phyloP scores from a whole-genome alignment of 2,888 invertebrate species.

The Catotricha subobsoleta region DNA sequence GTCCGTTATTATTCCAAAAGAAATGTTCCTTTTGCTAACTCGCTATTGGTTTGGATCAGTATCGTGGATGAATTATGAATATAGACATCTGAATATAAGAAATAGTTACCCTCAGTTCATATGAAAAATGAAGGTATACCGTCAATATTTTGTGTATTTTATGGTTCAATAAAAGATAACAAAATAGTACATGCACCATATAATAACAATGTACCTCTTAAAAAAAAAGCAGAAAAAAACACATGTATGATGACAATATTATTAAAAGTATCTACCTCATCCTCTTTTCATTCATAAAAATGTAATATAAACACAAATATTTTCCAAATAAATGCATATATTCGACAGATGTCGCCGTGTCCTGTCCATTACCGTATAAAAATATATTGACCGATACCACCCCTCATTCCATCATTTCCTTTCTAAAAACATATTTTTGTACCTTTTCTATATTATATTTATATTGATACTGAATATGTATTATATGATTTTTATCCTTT shows the following conservation, averaged over 20 bases:
- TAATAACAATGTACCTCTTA: not conserved
- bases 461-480: too few species aligned
- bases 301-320: constrained; percentile 8
- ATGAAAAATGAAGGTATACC: too few species aligned
- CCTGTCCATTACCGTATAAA: constrained; percentile 1
- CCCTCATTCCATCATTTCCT: not conserved
- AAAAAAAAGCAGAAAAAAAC: not conserved
- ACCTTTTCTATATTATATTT: too few species aligned
- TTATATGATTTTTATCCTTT: too few species aligned
- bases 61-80: too few species aligned
- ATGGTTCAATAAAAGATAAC: constrained; percentile 5
- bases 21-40: too few species aligned
- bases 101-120: too few species aligned
- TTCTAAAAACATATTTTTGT: too few species aligned
- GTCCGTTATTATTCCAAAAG: too few species aligned
- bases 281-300: constrained; percentile 5
- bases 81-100: too few species aligned
- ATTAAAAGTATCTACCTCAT: constrained; percentile 1
- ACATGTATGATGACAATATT: constrained; percentile 4
- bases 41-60: too few species aligned
- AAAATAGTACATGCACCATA: constrained; percentile 1
- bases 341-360: constrained; percentile 9
- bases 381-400: not conserved
- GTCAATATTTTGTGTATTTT: too few species aligned
- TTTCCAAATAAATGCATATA: constrained; percentile 9